phyloP scores from a whole-genome alignment of 2,888 invertebrate genomes.

The Pandemis heparana region DNA sequence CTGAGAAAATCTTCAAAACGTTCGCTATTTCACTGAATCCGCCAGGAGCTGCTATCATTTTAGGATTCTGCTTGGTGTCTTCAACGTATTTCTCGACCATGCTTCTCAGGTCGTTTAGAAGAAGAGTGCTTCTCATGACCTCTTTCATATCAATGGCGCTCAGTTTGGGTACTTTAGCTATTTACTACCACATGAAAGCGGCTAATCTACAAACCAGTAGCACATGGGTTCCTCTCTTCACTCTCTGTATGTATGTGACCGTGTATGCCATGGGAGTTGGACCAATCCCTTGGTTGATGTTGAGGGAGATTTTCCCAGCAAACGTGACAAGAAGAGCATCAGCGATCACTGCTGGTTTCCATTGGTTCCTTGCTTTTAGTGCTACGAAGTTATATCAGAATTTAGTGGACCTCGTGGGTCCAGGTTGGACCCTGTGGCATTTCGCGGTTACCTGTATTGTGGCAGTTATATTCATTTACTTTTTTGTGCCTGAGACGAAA shows the following conservation, averaged over 20 bases:
- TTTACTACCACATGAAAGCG: constrained; percentile 76
- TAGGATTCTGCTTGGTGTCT: constrained; percentile 86
- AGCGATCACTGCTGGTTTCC: constrained; percentile 88
- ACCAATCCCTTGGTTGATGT: constrained; percentile 90
- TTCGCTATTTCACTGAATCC: constrained; percentile 73
- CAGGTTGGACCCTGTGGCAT: constrained; percentile 88
- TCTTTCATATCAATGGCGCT: constrained; percentile 86
- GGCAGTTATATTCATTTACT: constrained; percentile 87
- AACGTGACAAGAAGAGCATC: constrained; percentile 88
- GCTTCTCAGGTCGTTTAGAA: constrained; percentile 86
- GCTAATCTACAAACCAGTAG: constrained; percentile 54
- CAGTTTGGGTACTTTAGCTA: constrained; percentile 79
- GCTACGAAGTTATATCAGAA: constrained; percentile 88
- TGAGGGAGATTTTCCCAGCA: constrained; percentile 88
- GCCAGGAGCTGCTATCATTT: constrained; percentile 82
- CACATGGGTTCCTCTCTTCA: constrained; percentile 85
- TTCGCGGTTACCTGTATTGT: constrained; percentile 87
- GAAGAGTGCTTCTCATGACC: constrained; percentile 86
- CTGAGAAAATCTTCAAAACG: constrained; percentile 82
- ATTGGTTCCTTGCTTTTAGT: constrained; percentile 89
- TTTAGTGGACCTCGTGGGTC: constrained; percentile 81
- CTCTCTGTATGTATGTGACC: constrained; percentile 84
- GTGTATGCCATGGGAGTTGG: constrained; percentile 89
- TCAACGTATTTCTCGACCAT: constrained; percentile 85
- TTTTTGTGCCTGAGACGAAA: constrained; percentile 90